These are phyloP conservation scores for Stigmatopora nigra DNA, from an alignment of 2,113 vertebrate genomes.

Conservation along the genomic window DNA sequence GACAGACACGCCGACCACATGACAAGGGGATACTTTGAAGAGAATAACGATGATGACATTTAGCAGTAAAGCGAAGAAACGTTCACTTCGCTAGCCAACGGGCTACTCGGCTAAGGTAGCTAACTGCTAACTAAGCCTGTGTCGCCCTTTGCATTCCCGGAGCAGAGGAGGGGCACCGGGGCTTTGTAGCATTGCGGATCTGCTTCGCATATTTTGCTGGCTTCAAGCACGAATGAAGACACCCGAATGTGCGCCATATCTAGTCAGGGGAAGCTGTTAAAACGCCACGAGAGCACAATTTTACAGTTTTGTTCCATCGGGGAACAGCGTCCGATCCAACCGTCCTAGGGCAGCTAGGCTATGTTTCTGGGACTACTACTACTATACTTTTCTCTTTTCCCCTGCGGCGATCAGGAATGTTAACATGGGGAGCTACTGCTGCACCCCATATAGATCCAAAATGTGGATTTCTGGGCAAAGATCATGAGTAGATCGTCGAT, in stretches of 20 bases:
- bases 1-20: conserved; percentile 6
- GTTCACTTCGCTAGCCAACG: conserved; percentile 35
- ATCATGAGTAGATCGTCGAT: conserved; percentile 43
- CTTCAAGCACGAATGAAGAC: conserved; percentile 62
- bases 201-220: conserved; percentile 42
- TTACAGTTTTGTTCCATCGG: neutral
- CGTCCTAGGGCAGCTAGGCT: conserved; percentile 53
- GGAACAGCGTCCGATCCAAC: conserved; percentile 27
- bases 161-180: conserved; percentile 71
- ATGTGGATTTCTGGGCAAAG: conserved; percentile 31
- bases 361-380: conserved; percentile 38
- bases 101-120: conserved; percentile 49
- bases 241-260: conserved; percentile 39
- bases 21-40: conserved; percentile 5
- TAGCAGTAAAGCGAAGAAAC: conserved; percentile 38
- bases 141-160: conserved; percentile 62
- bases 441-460: conserved; percentile 19
- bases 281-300: conserved; percentile 22
- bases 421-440: conserved; percentile 44
- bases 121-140: conserved; percentile 61
- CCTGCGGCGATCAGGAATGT: conserved; percentile 36
- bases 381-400: conserved; percentile 37
- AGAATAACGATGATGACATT: conserved; percentile 35
- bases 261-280: conserved; percentile 42
- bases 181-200: conserved; percentile 74